Evolutionary conservation across 35 echinoderm and acorn worm genomes (phyloP), one percentile per base, ranked within the genome.

Genomic region (Anneissia japonica): DNA sequence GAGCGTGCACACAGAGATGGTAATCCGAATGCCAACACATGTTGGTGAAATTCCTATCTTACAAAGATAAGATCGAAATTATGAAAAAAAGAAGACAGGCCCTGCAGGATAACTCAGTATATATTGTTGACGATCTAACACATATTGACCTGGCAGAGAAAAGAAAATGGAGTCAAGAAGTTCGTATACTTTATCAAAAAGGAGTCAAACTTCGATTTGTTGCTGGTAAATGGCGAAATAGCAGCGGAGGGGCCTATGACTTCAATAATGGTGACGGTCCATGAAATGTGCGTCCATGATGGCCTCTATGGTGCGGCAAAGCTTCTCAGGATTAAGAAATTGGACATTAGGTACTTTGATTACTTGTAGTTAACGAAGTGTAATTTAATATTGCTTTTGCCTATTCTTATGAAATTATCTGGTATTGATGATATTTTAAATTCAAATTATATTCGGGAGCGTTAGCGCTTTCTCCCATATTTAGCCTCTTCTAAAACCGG

Each of bases 1-100:
- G 89, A 91, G 34, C 38, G 89, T 31, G 82, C 75, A 32, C 89
- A 91, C 74, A 72, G 89, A 55, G 89, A 91, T 38, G 89, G 82
- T 4, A 74, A 74, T 35, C 7, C 37, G 40, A 32, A 75, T 43
- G 30, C 89, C 89, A 14, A 39, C 83, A 55, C 89, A 86, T 75
- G 23, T 46, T 81, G 10, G 83, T 81, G 0, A 91, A 86, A 76
- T 86, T 91, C 76, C 80, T 91, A 19, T 91, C 89, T 4, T 91
- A 72, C 36, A 46, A 38, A 32, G 83, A 91, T 46, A 91, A 91
- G 37, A 31, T 79, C 9, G 73, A 73, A 0, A 37, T 91, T 46
- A 75, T 91, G 34, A 35, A 37, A 4, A 31, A 85, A 36, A 30
- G 46, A 17, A 32, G 37, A 73, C 19, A 3, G 23, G 19, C 37